Conservation (phyloP, 2,797 vertebrate species). For the Clangula hyemalis region DNA sequence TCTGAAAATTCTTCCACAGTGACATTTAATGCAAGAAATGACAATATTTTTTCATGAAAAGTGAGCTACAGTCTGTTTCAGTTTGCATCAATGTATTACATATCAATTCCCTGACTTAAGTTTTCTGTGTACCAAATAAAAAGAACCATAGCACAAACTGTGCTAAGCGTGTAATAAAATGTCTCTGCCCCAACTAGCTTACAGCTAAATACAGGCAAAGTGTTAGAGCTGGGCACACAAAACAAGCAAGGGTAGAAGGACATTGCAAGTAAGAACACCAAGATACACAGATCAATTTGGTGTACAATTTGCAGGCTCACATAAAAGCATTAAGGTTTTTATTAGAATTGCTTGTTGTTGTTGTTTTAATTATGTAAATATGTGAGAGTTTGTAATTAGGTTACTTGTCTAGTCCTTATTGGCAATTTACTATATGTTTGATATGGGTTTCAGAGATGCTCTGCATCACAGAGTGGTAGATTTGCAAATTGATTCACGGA, state of each 20-base stretch:
- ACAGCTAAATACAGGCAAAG: neutral
- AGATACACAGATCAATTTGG: neutral
- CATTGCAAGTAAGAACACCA: neutral
- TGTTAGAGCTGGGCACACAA: neutral
- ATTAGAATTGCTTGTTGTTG: neutral
- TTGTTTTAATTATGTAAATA: neutral
- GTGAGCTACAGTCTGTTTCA: neutral
- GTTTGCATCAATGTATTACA: neutral
- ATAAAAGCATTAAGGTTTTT: neutral
- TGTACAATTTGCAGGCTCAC: neutral
- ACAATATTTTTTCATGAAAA: neutral
- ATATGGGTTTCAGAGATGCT: neutral
- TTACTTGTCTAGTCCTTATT: neutral
- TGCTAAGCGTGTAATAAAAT: neutral
- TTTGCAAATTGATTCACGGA: neutral
- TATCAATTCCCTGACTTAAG: neutral
- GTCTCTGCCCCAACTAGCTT: neutral
- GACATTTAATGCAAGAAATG: neutral
- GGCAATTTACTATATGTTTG: neutral
- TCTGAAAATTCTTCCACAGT: neutral
- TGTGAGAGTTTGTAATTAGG: conserved; percentile 5
- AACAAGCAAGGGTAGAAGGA: neutral
- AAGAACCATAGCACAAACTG: neutral
- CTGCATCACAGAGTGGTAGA: neutral
- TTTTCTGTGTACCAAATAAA: neutral